Conservation (phyloP, 1,140 invertebrate species). For the Ooceraea biroi region DNA sequence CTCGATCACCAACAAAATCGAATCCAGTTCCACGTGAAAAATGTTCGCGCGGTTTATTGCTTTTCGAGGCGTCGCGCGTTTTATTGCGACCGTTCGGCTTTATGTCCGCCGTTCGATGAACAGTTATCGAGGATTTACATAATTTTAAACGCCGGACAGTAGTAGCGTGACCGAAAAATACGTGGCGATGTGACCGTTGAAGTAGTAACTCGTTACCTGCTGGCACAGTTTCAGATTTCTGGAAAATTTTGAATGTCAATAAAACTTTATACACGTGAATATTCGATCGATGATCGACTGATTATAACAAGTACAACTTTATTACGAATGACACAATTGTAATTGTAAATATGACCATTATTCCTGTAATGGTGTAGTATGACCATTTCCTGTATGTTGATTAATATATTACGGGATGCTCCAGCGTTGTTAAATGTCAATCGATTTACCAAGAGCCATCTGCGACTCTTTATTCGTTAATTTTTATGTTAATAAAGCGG, state of each 20-base stretch:
- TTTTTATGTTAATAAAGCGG: not conserved
- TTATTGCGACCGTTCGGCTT: not conserved
- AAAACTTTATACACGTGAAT: not conserved
- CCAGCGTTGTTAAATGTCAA: constrained; percentile 4
- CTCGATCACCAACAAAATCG: not conserved
- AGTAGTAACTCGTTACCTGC: not conserved
- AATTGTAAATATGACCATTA: constrained; percentile 29
- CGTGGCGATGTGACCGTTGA: not conserved
- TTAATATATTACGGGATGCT: constrained; percentile 28
- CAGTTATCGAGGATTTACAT: constrained; percentile 52
- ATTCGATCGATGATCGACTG: constrained; percentile 4
- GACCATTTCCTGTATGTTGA: constrained; percentile 23
- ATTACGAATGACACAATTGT: not conserved
- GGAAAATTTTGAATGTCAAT: not conserved
- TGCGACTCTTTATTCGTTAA: not conserved
- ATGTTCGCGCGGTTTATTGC: constrained; percentile 16
- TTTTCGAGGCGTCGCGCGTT: not conserved
- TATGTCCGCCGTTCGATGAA: constrained; percentile 37
- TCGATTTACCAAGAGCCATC: not conserved
- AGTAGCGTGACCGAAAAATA: constrained; percentile 30
- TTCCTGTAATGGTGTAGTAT: no score
- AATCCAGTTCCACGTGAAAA: not conserved
- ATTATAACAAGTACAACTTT: no score
- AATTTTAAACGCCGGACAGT: constrained; percentile 29
- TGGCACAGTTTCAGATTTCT: not conserved